These are phyloP conservation scores for Oncorhynchus gorbuscha DNA, from an alignment of 2,113 vertebrate genomes.

Conservation along the genomic window DNA sequence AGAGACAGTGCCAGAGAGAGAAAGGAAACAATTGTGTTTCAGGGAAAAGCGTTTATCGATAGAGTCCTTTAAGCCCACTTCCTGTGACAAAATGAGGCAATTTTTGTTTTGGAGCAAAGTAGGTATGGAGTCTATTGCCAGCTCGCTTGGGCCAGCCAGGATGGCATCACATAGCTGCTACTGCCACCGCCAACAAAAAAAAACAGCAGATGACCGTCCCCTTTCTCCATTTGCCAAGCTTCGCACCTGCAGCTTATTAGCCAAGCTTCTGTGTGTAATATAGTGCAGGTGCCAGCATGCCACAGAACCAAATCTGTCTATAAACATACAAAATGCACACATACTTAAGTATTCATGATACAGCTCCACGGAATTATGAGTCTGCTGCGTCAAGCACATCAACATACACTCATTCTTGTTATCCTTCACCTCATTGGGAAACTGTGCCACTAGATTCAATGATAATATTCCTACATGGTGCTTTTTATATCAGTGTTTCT, in stretches of 20 bases:
- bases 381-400: no score
- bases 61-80: background rate
- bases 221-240: slow-evolving; percentile 64
- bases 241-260: slow-evolving; percentile 88
- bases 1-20: slow-evolving; percentile 42
- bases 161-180: slow-evolving; percentile 53
- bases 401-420: no score
- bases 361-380: no score
- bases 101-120: slow-evolving; percentile 17
- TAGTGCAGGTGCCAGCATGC: slow-evolving; percentile 82
- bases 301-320: slow-evolving; percentile 46
- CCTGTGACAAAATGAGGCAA: background rate
- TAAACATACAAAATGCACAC: slow-evolving; percentile 46
- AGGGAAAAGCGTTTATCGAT: background rate
- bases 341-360: no score
- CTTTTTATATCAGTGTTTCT: no score
- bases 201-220: slow-evolving; percentile 65
- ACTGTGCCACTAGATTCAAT: no score
- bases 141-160: background rate
- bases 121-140: slow-evolving; percentile 20
- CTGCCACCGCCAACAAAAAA: slow-evolving; percentile 56
- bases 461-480: no score
- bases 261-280: slow-evolving; percentile 77
- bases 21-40: background rate
- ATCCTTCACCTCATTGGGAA: no score